Conservation (phyloP, 1,140 invertebrate species). For the Heliconius hewitsoni region DNA sequence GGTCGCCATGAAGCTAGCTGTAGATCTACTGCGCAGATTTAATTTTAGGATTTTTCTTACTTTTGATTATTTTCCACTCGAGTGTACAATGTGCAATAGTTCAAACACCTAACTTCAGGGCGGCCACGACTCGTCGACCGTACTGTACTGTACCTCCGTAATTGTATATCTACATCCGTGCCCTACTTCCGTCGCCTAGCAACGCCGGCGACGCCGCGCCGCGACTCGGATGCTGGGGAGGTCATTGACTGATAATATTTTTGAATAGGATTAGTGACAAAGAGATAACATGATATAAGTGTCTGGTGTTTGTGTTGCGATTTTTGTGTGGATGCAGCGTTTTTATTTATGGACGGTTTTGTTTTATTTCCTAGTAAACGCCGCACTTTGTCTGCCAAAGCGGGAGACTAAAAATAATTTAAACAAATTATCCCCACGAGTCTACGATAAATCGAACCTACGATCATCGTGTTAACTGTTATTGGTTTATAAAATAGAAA, state of each 20-base stretch:
- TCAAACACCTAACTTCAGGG: not conserved
- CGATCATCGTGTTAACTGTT: no score
- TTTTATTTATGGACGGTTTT: not conserved
- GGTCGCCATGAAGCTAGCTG: no score
- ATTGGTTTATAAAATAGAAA: no score
- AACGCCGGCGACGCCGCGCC: conserved; percentile 21
- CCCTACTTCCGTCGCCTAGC: conserved; percentile 22
- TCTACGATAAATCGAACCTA: no score
- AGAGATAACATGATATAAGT: no score
- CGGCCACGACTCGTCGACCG: not conserved
- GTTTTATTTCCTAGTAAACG: not conserved
- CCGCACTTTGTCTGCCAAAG: no score
- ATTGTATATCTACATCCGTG: conserved; percentile 14
- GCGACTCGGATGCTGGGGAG: not conserved
- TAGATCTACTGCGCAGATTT: no score
- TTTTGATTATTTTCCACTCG: no score
- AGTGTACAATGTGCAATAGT: no score
- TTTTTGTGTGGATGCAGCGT: not conserved
- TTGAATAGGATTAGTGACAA: not conserved
- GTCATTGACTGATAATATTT: conserved; percentile 3
- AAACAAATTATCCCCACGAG: no score
- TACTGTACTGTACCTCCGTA: not conserved
- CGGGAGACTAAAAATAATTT: not conserved
- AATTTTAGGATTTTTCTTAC: no score
- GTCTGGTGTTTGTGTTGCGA: not conserved